These are phyloP conservation scores for Corydoras maculifer DNA, from an alignment of 2,113 vertebrate genomes.

Conservation along the genomic window DNA sequence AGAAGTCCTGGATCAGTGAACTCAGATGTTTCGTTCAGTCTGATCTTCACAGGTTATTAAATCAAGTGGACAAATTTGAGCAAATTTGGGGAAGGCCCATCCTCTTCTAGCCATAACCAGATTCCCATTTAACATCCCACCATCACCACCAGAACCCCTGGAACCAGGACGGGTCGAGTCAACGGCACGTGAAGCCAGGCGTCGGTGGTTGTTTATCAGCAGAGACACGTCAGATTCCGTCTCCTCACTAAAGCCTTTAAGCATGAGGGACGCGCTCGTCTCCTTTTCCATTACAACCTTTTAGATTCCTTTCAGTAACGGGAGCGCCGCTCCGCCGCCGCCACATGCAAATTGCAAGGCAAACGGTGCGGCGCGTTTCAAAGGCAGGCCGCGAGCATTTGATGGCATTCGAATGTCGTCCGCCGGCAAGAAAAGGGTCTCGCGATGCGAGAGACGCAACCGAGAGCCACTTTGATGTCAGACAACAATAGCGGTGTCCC, in stretches of 20 bases:
- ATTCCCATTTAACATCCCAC: no score
- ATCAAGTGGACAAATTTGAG: no score
- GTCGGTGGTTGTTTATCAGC: no score
- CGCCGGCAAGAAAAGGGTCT: conserved; percentile 39
- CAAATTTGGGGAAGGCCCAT: no score
- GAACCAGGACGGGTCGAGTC: no score
- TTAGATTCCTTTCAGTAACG: conserved; percentile 67
- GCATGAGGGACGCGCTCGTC: conserved; percentile 59
- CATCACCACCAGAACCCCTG: no score
- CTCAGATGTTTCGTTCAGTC: no score
- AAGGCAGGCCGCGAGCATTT: conserved; percentile 58
- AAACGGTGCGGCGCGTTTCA: conserved; percentile 65
- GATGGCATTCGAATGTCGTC: conserved; percentile 67
- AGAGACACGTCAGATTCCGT: not conserved
- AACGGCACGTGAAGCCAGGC: no score
- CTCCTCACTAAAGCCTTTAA: conserved; percentile 41
- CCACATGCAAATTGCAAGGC: conserved; percentile 57
- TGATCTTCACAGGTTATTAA: no score
- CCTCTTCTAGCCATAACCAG: no score
- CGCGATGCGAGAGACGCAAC: conserved; percentile 39
- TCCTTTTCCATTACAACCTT: conserved; percentile 61
- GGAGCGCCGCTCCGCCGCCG: conserved; percentile 43
- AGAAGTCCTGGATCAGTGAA: no score
- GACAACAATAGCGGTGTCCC: conserved; percentile 56
- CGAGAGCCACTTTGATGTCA: conserved; percentile 60